phyloP scores from a whole-genome alignment of 35 echinoderm and acorn worm species.

The Lytechinus variegatus region DNA sequence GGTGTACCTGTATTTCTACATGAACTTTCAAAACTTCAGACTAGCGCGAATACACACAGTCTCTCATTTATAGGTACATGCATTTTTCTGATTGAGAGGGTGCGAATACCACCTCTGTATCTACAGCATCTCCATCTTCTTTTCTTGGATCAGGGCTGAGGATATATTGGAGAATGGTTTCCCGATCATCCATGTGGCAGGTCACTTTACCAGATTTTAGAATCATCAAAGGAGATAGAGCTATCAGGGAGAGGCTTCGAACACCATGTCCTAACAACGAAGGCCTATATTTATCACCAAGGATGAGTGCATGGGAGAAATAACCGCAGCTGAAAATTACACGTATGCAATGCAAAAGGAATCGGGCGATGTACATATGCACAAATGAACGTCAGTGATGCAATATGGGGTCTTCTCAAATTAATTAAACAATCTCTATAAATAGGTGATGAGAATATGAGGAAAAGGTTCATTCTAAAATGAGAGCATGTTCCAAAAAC shows the following conservation, averaged over 20 bases:
- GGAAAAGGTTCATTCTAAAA: background rate
- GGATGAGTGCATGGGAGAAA: background rate
- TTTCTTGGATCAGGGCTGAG: background rate
- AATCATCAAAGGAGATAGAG: slow-evolving; percentile 19
- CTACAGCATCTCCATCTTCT: background rate
- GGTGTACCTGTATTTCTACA: no score
- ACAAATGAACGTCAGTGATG: background rate
- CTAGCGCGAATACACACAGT: no score
- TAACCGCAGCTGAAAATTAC: background rate
- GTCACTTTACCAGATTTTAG: slow-evolving; percentile 39
- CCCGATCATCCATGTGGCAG: slow-evolving; percentile 19
- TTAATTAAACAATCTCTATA: background rate
- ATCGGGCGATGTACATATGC: background rate
- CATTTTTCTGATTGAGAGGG: no score
- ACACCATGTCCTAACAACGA: background rate
- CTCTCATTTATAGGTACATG: no score
- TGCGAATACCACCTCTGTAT: background rate
- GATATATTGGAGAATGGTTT: slow-evolving; percentile 25
- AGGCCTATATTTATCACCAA: background rate
- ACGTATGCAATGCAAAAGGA: background rate
- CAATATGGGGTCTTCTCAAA: background rate
- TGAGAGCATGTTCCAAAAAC: background rate
- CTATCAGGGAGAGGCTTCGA: background rate
- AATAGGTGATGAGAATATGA: background rate
- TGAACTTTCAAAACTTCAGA: no score